Conservation (phyloP, 64 coral and sea anemone genomes). For the Anthopleura sola region DNA sequence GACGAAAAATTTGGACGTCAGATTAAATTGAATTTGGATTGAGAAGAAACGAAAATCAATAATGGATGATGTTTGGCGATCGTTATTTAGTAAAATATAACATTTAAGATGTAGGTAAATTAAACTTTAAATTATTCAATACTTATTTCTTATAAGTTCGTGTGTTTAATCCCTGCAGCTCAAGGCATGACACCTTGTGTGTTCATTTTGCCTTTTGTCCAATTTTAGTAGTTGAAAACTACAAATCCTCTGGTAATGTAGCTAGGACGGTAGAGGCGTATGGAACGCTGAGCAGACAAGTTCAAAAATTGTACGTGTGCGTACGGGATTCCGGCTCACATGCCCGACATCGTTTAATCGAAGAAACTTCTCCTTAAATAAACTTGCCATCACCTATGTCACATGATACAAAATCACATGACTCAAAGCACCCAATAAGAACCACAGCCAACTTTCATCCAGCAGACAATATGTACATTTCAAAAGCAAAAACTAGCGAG, state of each 20-base stretch:
- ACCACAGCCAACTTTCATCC: neutral
- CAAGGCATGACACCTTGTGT: neutral
- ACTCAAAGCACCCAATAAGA: neutral
- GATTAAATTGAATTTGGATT: neutral
- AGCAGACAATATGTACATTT: slow-evolving; percentile 3
- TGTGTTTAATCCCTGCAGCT: neutral
- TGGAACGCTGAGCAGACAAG: neutral
- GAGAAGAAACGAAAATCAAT: neutral
- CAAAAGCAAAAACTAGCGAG: neutral
- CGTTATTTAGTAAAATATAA: neutral
- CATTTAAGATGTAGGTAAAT: neutral
- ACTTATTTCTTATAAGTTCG: neutral
- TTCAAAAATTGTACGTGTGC: neutral
- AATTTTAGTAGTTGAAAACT: neutral
- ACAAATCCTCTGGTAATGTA: neutral
- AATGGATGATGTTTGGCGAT: neutral
- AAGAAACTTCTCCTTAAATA: neutral
- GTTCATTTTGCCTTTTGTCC: neutral
- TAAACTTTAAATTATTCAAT: neutral
- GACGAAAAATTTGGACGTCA: neutral
- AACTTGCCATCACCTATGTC: neutral
- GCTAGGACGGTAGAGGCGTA: neutral
- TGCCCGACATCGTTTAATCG: neutral
- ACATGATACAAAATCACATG: slow-evolving; percentile 3
- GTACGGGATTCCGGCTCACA: neutral